Percentiles rank a stretch among this genome's conserved stretches.
These are phyloP conservation scores for Ara ararauna DNA, from an alignment of 2,797 vertebrate species.

Conservation along the genomic window DNA sequence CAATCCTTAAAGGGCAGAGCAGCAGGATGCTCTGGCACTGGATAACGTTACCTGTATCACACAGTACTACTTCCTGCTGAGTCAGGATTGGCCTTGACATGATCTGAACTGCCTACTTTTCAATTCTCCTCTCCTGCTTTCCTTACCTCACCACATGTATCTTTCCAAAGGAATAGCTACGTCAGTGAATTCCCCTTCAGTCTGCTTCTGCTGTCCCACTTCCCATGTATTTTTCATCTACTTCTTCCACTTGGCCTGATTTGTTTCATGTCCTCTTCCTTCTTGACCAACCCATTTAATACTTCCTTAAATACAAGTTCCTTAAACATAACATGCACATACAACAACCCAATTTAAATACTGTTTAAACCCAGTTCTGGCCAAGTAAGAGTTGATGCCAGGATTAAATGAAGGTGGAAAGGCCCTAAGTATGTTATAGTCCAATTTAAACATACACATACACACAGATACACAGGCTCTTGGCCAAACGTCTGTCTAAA, in stretches of 20 bases:
- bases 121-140: neutral
- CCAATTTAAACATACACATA: neutral
- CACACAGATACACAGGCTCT: neutral
- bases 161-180: neutral
- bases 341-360: neutral
- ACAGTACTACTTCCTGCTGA: conserved; percentile 18
- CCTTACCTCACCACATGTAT: neutral
- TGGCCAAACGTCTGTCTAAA: neutral
- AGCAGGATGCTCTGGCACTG: neutral
- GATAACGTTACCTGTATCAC: neutral
- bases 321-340: neutral
- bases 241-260: neutral
- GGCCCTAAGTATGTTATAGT: too few species aligned
- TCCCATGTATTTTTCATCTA: neutral
- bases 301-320: neutral
- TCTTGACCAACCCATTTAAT: neutral
- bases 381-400: neutral
- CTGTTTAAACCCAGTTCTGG: neutral
- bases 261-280: neutral
- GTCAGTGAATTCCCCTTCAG: neutral
- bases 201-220: neutral
- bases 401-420: neutral
- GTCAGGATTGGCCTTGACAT: conserved; percentile 27
- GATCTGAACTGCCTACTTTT: neutral
- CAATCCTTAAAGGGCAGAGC: neutral